These are phyloP conservation scores for Lucilia sericata DNA, from an alignment of 1,140 invertebrate genomes.

Conservation along the genomic window DNA sequence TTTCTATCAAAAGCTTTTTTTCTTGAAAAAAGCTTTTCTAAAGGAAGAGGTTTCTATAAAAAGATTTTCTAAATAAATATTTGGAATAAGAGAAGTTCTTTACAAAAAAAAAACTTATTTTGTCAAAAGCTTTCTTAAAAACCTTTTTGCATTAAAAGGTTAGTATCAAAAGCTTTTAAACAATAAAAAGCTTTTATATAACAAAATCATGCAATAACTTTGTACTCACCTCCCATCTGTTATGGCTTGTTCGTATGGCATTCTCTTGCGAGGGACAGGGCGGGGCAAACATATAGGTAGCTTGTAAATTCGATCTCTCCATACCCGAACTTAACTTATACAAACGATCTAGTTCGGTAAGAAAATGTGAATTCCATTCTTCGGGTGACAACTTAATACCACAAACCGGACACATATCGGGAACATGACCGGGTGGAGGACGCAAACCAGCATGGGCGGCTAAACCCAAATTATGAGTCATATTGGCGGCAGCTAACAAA, in stretches of 20 bases:
- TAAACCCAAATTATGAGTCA: constrained; percentile 52
- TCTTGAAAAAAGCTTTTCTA: too few species aligned
- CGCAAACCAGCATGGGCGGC: constrained; percentile 48
- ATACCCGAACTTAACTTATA: constrained; percentile 73
- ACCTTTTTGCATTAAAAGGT: background rate
- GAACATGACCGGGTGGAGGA: constrained; percentile 52
- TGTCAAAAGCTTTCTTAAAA: too few species aligned
- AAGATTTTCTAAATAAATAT: too few species aligned
- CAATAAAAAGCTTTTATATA: background rate
- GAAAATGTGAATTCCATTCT: constrained; percentile 83
- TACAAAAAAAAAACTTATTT: too few species aligned
- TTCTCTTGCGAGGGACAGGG: constrained; percentile 68
- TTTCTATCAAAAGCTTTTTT: too few species aligned
- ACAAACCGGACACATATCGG: constrained; percentile 79
- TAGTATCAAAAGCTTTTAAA: background rate
- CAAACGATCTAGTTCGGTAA: constrained; percentile 82
- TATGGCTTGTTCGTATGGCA: constrained; percentile 72
- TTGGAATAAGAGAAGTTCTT: too few species aligned
- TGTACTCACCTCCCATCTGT: constrained; percentile 77
- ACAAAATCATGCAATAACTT: background rate
- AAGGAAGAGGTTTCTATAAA: too few species aligned
- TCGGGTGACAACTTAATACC: constrained; percentile 79
- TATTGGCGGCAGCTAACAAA: constrained; percentile 51
- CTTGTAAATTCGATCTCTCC: constrained; percentile 68
- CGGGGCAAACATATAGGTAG: constrained; percentile 65